Evolutionary conservation across 2,113 vertebrate species (phyloP).

Genomic region (Notarius lentiginosus): DNA sequence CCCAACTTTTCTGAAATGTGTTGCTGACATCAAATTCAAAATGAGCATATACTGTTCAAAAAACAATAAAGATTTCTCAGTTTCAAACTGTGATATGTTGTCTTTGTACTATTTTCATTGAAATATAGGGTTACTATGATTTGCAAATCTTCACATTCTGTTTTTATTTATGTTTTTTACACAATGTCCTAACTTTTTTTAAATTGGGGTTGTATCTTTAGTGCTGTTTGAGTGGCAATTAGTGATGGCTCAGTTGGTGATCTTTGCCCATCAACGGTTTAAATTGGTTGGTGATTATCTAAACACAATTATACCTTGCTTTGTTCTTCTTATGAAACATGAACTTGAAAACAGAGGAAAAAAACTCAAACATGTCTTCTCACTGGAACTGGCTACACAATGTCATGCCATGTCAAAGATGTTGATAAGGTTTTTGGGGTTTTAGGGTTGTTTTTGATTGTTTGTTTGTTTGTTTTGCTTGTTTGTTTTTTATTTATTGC

Average conservation of each 20-base stretch:
- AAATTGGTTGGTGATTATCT: not conserved
- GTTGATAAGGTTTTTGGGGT: not conserved
- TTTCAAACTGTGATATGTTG: no score
- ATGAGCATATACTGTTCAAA: no score
- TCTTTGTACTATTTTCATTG: no score
- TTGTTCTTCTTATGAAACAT: not conserved
- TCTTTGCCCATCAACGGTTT: not conserved
- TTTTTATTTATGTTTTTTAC: no score
- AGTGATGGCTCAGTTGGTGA: not conserved
- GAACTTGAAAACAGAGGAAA: not conserved
- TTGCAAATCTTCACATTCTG: no score
- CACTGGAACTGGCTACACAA: not conserved
- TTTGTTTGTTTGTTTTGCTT: not conserved
- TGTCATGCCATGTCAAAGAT: not conserved
- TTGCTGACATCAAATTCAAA: no score
- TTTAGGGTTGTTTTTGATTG: not conserved
- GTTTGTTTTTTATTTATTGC: not conserved
- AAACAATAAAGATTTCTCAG: no score
- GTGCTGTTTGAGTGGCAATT: not conserved
- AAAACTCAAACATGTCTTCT: not conserved
- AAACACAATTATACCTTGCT: not conserved
- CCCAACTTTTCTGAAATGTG: no score
- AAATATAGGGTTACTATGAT: no score
- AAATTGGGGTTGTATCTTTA: not conserved
- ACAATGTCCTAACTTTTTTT: no score